A percentile compares a stretch with the other conserved stretches of the same genome.
Conservation (phyloP, 2,888 invertebrate genomes). For the Brachyptera risi region DNA sequence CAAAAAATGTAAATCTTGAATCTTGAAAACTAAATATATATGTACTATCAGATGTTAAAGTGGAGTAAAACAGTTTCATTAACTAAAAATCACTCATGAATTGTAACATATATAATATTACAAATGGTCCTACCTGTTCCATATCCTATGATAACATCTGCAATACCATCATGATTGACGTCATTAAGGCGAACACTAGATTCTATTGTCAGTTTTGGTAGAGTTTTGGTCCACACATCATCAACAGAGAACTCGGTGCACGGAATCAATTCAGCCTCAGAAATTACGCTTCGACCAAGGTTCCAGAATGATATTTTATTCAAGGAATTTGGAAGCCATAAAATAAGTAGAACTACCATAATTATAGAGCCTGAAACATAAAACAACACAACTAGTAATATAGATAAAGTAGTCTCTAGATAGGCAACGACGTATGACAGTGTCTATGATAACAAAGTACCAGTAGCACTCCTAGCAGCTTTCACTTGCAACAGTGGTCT, state of each 20-base stretch:
- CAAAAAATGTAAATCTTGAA: no score
- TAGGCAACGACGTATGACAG: no score
- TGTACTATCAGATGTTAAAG: no score
- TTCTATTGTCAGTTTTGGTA: constrained; percentile 69
- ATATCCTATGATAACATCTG: constrained; percentile 72
- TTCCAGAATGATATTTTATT: constrained; percentile 57
- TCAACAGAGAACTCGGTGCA: constrained; percentile 56
- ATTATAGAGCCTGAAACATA: constrained; percentile 56
- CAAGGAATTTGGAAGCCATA: constrained; percentile 61
- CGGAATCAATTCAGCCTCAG: constrained; percentile 48
- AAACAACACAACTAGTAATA: not conserved
- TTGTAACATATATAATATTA: no score
- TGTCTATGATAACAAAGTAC: no score
- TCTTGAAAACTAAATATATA: no score
- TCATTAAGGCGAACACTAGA: constrained; percentile 67
- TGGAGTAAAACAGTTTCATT: no score
- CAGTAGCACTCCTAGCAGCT: no score
- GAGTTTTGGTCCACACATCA: constrained; percentile 62
- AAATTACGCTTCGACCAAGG: constrained; percentile 41
- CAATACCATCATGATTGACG: constrained; percentile 64
- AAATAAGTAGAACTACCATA: constrained; percentile 59
- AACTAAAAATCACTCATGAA: no score
- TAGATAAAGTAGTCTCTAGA: no score
- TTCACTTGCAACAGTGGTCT: no score
- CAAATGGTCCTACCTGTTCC: no score